Percentiles rank a stretch among this genome's conserved stretches.
Evolutionary conservation across 2,113 vertebrate genomes (phyloP).

Genomic region (Glaucidium brasilianum): DNA sequence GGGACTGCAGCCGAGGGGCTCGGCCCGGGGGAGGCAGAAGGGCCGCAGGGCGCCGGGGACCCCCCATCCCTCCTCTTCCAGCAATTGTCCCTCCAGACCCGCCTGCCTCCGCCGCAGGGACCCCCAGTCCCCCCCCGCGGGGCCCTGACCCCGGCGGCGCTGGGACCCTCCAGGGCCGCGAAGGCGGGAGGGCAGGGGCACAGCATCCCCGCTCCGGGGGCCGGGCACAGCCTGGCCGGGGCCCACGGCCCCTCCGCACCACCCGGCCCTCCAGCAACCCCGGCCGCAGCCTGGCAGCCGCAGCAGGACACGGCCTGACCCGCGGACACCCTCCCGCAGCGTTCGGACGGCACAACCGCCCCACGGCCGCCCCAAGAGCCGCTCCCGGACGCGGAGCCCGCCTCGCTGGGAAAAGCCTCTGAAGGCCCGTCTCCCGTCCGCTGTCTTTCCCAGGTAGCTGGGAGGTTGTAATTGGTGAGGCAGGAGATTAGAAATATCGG

Average conservation of each 20-base stretch:
- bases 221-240: fast-evolving
- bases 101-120: not conserved
- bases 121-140: not conserved
- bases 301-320: fast-evolving
- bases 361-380: not conserved
- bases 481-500: conserved; percentile 88
- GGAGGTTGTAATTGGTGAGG: conserved; percentile 83
- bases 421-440: not conserved
- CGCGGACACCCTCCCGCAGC: not conserved
- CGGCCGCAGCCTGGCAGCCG: not conserved
- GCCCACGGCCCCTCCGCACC: fast-evolving
- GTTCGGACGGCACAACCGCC: fast-evolving
- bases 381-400: fast-evolving
- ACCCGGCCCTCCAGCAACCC: not conserved
- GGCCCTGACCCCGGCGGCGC: fast-evolving
- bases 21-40: not conserved
- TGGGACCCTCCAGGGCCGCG: fast-evolving
- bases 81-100: not conserved
- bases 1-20: not conserved
- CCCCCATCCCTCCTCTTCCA: not conserved
- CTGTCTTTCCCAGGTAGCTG: conserved; percentile 72
- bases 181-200: not conserved
- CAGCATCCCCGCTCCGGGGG: not conserved
- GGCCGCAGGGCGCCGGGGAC: not conserved
- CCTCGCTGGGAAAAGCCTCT: not conserved